Evolutionary conservation across 2,888 invertebrate genomes (phyloP).

Genomic region (Opisthograptis luteolata): DNA sequence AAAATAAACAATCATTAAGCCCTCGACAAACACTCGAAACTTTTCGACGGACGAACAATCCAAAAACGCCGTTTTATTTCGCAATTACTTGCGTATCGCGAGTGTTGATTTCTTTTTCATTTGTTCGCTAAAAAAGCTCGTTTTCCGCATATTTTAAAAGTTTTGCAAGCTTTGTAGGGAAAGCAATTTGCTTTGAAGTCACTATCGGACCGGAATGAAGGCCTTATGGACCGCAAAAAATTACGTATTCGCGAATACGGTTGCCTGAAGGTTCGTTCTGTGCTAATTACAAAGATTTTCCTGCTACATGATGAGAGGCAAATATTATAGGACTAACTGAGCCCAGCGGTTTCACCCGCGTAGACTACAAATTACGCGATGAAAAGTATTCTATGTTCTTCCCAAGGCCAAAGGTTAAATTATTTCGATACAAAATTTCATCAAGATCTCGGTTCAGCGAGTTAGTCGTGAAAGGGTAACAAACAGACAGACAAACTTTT

Average conservation of each 20-base stretch:
- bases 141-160: conserved; percentile 57
- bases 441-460: no score
- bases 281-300: conserved; percentile 8
- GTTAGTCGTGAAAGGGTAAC: no score
- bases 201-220: conserved; percentile 31
- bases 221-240: conserved; percentile 20
- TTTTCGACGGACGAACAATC: conserved; percentile 27
- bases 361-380: no score
- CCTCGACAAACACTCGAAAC: conserved; percentile 23
- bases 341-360: no score
- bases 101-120: conserved; percentile 51
- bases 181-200: conserved; percentile 61
- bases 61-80: conserved; percentile 30
- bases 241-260: conserved; percentile 15
- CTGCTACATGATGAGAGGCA: neutral
- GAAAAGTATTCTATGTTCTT: no score
- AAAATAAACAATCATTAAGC: conserved; percentile 27
- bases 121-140: conserved; percentile 43
- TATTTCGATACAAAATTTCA: no score
- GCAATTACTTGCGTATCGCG: conserved; percentile 34
- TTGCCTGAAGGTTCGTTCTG: neutral
- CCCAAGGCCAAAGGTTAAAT: no score
- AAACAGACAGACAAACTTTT: no score
- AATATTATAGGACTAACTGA: no score
- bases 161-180: conserved; percentile 45